These are phyloP conservation scores for Prochilodus magdalenae DNA, from an alignment of 2,113 vertebrate species.

Conservation along the genomic window DNA sequence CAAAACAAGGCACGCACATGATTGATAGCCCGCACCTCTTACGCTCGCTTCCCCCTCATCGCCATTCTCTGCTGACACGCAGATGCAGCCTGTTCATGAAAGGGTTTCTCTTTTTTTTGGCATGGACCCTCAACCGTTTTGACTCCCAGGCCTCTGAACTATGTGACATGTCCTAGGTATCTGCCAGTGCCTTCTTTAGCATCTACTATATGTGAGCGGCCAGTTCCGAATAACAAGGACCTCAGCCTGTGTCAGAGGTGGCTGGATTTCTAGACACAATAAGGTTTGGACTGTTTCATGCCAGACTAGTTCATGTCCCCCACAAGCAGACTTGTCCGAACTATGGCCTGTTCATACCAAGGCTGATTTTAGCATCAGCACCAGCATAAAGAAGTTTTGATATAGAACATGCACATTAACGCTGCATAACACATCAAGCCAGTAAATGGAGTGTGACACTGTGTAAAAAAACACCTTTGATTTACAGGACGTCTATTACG, in stretches of 20 bases:
- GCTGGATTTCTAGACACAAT: neutral
- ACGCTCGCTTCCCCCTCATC: constrained; percentile 17
- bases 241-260: neutral
- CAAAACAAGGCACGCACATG: constrained; percentile 45
- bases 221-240: neutral
- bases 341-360: too few species aligned
- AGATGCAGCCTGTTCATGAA: constrained; percentile 14
- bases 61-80: constrained; percentile 14
- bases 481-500: too few species aligned
- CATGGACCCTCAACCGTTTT: constrained; percentile 12
- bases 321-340: too few species aligned
- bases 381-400: too few species aligned
- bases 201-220: neutral
- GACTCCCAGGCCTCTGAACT: constrained; percentile 7
- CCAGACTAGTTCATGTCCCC: too few species aligned
- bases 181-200: neutral
- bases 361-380: too few species aligned
- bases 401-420: too few species aligned
- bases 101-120: neutral
- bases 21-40: constrained; percentile 52
- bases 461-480: too few species aligned
- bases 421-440: too few species aligned
- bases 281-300: too few species aligned
- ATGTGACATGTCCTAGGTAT: constrained; percentile 24
- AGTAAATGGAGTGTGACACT: too few species aligned